These are phyloP conservation scores for Catamblyrhynchus diadema DNA, from an alignment of 2,797 vertebrate species.

Conservation along the genomic window DNA sequence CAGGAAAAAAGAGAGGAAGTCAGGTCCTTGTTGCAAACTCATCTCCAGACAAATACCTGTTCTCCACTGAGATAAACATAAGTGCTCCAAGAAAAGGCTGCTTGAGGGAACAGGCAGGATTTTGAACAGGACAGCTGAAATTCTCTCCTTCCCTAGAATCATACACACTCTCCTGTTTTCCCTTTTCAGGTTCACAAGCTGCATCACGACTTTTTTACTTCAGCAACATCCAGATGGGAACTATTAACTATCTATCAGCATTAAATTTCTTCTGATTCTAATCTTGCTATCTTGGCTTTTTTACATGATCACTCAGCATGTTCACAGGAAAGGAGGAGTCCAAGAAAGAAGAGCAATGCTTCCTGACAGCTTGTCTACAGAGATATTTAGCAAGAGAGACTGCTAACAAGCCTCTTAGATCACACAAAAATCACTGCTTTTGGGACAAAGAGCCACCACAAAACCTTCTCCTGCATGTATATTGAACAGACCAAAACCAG, in stretches of 20 bases:
- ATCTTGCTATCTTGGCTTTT: neutral
- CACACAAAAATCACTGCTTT: neutral
- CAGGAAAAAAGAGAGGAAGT: neutral
- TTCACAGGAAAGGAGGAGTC: neutral
- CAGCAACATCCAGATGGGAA: neutral
- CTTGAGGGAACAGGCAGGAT: neutral
- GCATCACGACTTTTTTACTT: neutral
- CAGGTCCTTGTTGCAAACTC: neutral
- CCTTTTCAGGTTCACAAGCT: neutral
- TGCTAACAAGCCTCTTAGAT: neutral
- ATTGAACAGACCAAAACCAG: neutral
- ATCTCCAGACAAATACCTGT: neutral
- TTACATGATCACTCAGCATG: neutral
- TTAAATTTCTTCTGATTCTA: neutral
- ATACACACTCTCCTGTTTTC: neutral
- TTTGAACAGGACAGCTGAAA: neutral
- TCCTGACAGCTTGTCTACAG: neutral
- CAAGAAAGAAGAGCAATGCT: neutral
- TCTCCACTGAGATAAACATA: neutral
- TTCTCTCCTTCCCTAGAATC: neutral
- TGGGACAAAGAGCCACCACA: neutral
- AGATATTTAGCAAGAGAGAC: neutral
- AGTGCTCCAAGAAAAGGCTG: neutral
- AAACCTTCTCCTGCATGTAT: neutral
- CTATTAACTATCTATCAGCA: neutral